Conservation (phyloP, 2,113 vertebrate genomes). For the Tachycineta bicolor region DNA sequence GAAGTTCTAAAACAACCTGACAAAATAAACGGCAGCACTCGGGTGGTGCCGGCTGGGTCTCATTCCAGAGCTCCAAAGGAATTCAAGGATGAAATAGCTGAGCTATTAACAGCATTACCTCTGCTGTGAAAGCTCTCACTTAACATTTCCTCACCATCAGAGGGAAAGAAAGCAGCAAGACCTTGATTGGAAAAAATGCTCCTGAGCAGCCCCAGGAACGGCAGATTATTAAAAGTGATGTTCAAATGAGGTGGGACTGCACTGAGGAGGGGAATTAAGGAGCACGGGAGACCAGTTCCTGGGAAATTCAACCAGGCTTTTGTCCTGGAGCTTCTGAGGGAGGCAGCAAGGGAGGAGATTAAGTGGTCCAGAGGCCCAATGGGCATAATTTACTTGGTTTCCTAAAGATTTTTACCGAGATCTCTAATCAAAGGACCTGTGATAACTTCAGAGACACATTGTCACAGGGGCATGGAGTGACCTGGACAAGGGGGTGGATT, state of each 20-base stretch:
- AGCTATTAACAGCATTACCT: conserved; percentile 31
- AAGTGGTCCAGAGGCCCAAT: not conserved
- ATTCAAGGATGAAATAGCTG: conserved; percentile 34
- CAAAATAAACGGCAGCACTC: not conserved
- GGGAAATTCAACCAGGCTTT: not conserved
- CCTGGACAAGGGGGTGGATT: not conserved
- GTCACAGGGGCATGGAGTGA: not conserved
- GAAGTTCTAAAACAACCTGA: not conserved
- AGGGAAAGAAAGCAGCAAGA: not conserved
- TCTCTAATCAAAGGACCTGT: not conserved
- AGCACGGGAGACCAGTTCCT: not conserved
- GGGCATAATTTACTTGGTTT: not conserved
- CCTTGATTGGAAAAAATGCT: not conserved
- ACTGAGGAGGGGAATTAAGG: not conserved
- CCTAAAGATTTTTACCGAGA: not conserved
- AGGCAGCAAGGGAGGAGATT: not conserved
- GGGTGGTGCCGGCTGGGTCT: not conserved
- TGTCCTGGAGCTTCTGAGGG: not conserved
- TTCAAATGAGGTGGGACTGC: not conserved
- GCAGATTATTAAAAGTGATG: not conserved
- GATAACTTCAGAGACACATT: not conserved
- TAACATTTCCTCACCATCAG: not conserved
- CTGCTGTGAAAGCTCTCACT: conserved; percentile 9
- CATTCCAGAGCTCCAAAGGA: conserved; percentile 9
- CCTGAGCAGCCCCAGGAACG: not conserved